Conservation (phyloP, 2,888 invertebrate genomes). For the Schizotus pectinicornis region DNA sequence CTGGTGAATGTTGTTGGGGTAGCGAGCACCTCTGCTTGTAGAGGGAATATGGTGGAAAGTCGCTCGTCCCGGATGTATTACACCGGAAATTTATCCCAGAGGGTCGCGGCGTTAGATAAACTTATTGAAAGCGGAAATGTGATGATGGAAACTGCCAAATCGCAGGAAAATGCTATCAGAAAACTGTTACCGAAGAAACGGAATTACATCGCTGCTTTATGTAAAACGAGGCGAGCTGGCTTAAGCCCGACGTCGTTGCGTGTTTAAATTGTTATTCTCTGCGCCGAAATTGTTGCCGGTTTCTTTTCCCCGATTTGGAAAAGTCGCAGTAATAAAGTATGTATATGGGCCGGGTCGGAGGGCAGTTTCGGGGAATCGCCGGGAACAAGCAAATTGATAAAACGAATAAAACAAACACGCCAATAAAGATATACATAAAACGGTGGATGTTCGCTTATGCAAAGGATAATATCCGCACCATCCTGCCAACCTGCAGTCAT, state of each 20-base stretch:
- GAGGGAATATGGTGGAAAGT: slow-evolving; percentile 32
- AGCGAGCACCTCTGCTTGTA: slow-evolving; percentile 10
- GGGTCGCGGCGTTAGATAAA: slow-evolving; percentile 45
- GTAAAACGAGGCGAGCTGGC: slow-evolving; percentile 10
- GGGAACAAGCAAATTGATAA: too few species aligned
- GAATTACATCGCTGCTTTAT: slow-evolving; percentile 22
- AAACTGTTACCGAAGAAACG: slow-evolving; percentile 38
- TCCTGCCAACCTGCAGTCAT: too few species aligned
- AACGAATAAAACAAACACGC: too few species aligned
- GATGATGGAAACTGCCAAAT: slow-evolving; percentile 49
- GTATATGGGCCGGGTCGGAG: too few species aligned
- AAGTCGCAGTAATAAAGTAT: slow-evolving; percentile 8
- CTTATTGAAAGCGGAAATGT: slow-evolving; percentile 49
- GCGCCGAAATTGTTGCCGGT: slow-evolving; percentile 4
- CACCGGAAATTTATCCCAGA: slow-evolving; percentile 42
- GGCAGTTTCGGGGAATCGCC: too few species aligned
- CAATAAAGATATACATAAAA: too few species aligned
- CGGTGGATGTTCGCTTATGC: too few species aligned
- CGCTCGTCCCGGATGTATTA: slow-evolving; percentile 36
- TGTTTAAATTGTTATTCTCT: slow-evolving; percentile 14
- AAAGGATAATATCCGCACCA: too few species aligned
- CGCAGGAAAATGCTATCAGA: slow-evolving; percentile 45
- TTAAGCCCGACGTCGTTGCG: slow-evolving; percentile 10
- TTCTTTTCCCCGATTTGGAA: slow-evolving; percentile 1
- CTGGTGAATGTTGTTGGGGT: slow-evolving; percentile 26